Conservation (phyloP, 2,888 invertebrate species). For the Lithosia quadra region DNA sequence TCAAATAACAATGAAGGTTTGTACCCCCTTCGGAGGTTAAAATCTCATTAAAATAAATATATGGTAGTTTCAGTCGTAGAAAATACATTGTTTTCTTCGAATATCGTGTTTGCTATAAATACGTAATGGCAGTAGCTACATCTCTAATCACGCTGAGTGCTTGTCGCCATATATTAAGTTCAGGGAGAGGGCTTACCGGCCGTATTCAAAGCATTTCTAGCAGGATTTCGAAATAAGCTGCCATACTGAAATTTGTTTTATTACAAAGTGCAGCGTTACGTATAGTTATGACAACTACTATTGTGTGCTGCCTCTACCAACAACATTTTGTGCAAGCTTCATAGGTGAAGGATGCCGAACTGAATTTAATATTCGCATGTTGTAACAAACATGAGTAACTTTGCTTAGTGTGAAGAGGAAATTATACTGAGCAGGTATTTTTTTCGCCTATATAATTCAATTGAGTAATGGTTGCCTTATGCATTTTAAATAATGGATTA, state of each 20-base stretch:
- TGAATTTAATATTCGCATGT: conserved; percentile 4
- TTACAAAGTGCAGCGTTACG: conserved; percentile 29
- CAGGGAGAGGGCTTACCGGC: conserved; percentile 67
- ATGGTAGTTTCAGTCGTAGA: conserved; percentile 1
- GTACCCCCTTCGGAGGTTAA: not conserved
- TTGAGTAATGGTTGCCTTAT: too few relatives aligned
- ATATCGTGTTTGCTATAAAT: conserved; percentile 44
- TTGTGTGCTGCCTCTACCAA: not conserved
- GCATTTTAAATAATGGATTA: too few relatives aligned
- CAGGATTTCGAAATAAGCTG: conserved; percentile 58
- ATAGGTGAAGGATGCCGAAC: not conserved
- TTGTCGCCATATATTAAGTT: conserved; percentile 81
- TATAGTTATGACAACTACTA: conserved; percentile 9
- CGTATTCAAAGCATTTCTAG: conserved; percentile 62
- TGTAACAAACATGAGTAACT: too few relatives aligned
- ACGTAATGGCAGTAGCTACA: conserved; percentile 43
- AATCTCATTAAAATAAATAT: not conserved
- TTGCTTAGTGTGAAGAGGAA: too few relatives aligned
- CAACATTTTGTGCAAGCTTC: not conserved
- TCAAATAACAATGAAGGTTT: not conserved
- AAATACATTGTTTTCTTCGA: conserved; percentile 21
- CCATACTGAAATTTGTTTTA: conserved; percentile 51
- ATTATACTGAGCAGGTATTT: too few relatives aligned
- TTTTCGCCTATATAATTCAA: too few relatives aligned
- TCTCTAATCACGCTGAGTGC: conserved; percentile 81